Evolutionary conservation across 2,888 invertebrate genomes (phyloP).

Genomic region (Pseudoips prasinana): DNA sequence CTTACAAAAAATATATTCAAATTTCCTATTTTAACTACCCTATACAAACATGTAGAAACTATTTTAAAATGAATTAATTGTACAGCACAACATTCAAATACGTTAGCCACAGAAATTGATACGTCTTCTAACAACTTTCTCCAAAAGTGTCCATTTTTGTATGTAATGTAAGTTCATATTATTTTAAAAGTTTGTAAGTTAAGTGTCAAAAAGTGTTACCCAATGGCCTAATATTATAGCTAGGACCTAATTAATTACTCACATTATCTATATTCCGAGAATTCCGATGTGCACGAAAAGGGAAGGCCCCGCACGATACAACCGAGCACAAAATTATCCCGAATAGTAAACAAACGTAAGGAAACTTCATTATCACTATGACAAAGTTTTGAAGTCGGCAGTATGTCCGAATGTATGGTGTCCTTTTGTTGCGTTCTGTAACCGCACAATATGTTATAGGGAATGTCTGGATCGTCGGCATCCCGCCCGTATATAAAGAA

Average conservation of each 20-base stretch:
- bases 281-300: slow-evolving; percentile 38
- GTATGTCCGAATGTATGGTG: neutral
- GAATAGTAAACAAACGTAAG: slow-evolving; percentile 44
- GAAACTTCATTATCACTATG: slow-evolving; percentile 49
- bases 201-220: no score
- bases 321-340: slow-evolving; percentile 47
- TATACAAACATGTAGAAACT: no score
- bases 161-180: no score
- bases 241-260: slow-evolving; percentile 36
- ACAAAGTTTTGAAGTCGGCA: neutral
- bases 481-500: slow-evolving; percentile 63
- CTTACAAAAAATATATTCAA: no score
- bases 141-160: no score
- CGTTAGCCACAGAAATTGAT: no score
- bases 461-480: slow-evolving; percentile 47
- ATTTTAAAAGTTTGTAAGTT: no score
- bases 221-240: no score
- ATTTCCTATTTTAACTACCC: no score
- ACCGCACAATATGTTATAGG: slow-evolving; percentile 35
- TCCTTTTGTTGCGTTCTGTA: slow-evolving; percentile 35
- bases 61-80: no score
- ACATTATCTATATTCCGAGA: slow-evolving; percentile 64
- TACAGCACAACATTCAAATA: no score
- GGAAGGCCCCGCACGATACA: slow-evolving; percentile 45
- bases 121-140: no score